Evolutionary conservation across 2,797 vertebrate genomes (phyloP).

Genomic region (Sphenopsis melanotis): DNA sequence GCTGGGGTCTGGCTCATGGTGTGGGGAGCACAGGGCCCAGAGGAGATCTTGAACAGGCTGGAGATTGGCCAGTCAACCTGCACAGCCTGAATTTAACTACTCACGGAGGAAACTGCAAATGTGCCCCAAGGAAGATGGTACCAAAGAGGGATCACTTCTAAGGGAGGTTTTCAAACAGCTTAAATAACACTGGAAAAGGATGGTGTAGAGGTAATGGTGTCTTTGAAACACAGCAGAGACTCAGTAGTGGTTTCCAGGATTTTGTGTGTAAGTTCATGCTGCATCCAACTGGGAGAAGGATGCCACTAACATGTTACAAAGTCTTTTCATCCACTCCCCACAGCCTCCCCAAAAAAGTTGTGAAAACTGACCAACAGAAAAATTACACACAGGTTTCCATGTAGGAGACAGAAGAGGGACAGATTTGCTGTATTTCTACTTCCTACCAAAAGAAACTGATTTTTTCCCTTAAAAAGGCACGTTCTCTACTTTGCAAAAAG

Average conservation of each 20-base stretch:
- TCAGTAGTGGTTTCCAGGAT: not conserved
- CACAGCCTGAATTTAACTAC: not conserved
- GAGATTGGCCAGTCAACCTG: not conserved
- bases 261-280: not conserved
- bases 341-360: not conserved
- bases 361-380: not conserved
- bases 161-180: not conserved
- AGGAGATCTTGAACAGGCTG: not conserved
- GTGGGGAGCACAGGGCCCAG: not conserved
- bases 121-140: accelerated
- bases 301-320: not conserved
- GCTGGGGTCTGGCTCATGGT: not conserved
- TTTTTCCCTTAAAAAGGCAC: not conserved
- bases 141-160: not conserved
- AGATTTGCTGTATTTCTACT: not conserved
- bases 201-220: not conserved
- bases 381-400: not conserved
- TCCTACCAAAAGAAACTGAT: not conserved
- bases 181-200: not conserved
- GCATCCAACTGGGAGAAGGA: not conserved
- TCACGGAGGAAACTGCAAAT: not conserved
- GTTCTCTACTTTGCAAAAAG: not conserved
- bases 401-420: not conserved
- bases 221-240: not conserved
- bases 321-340: not conserved